phyloP scores from a whole-genome alignment of 1,140 invertebrate genomes.

The Protaetia brevitarsis region DNA sequence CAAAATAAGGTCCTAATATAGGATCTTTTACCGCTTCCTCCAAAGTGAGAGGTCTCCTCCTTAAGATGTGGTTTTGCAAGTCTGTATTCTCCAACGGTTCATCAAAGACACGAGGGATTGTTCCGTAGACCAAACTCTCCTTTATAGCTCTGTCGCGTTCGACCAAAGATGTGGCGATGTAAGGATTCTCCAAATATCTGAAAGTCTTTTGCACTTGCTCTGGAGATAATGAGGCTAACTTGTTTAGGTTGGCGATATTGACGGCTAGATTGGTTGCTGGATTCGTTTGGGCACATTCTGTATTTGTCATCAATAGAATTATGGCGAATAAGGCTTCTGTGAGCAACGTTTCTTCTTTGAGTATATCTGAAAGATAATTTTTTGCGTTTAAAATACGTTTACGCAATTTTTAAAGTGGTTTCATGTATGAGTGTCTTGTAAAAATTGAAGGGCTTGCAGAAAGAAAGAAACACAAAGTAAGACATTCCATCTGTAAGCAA shows the following conservation, averaged over 20 bases:
- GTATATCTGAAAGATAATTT: too few species aligned
- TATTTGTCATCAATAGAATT: too few species aligned
- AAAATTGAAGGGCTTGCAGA: too few species aligned
- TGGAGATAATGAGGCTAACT: neutral
- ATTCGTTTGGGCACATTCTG: neutral
- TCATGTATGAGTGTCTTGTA: too few species aligned
- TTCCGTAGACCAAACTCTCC: neutral
- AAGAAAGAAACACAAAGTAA: too few species aligned
- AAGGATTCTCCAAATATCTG: conserved; percentile 8
- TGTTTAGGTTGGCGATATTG: neutral
- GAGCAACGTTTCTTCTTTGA: too few species aligned
- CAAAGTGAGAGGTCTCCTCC: neutral
- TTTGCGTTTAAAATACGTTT: too few species aligned
- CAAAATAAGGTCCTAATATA: neutral
- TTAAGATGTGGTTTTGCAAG: conserved; percentile 2
- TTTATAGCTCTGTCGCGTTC: neutral
- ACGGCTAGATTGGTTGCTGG: neutral
- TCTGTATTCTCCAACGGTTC: neutral
- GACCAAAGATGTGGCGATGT: neutral
- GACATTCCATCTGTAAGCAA: too few species aligned
- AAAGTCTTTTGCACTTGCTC: neutral
- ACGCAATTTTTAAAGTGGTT: too few species aligned
- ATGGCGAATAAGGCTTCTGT: too few species aligned
- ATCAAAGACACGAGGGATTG: neutral
- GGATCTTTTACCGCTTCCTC: neutral